phyloP scores from a whole-genome alignment of 2,797 vertebrate genomes.

The Anguilla anguilla region DNA sequence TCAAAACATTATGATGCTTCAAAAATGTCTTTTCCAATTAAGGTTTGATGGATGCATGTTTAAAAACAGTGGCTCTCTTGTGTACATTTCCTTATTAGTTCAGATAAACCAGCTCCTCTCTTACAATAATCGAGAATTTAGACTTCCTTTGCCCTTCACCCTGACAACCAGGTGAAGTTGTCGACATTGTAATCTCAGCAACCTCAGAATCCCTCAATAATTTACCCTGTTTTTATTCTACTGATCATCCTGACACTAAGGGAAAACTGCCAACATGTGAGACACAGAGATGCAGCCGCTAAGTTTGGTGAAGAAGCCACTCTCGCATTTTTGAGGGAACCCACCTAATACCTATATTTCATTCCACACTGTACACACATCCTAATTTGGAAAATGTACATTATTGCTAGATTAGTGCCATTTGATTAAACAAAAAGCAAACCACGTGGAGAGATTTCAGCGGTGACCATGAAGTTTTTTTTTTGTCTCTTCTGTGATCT shows the following conservation, averaged over 20 bases:
- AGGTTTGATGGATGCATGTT: too few relatives aligned
- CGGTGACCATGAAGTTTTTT: neutral
- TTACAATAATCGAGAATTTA: too few relatives aligned
- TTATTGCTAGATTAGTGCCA: neutral
- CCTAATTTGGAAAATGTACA: too few relatives aligned
- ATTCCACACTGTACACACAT: neutral
- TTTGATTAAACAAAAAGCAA: conserved; percentile 5
- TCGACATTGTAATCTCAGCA: too few relatives aligned
- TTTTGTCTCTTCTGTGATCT: neutral
- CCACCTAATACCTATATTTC: neutral
- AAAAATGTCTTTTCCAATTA: too few relatives aligned
- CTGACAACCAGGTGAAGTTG: too few relatives aligned
- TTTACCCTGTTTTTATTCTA: neutral
- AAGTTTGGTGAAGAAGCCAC: neutral
- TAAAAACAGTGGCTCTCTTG: too few relatives aligned
- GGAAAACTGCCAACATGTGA: neutral
- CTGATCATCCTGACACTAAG: neutral
- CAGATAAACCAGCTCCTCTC: too few relatives aligned
- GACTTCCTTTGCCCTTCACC: too few relatives aligned
- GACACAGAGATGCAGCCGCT: neutral
- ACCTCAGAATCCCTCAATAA: too few relatives aligned
- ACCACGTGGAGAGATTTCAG: neutral
- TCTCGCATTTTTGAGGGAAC: neutral
- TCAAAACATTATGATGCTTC: too few relatives aligned
- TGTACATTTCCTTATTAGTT: too few relatives aligned